Evolutionary conservation across 2,113 vertebrate genomes (phyloP).

Genomic region (Perca schrenkii): DNA sequence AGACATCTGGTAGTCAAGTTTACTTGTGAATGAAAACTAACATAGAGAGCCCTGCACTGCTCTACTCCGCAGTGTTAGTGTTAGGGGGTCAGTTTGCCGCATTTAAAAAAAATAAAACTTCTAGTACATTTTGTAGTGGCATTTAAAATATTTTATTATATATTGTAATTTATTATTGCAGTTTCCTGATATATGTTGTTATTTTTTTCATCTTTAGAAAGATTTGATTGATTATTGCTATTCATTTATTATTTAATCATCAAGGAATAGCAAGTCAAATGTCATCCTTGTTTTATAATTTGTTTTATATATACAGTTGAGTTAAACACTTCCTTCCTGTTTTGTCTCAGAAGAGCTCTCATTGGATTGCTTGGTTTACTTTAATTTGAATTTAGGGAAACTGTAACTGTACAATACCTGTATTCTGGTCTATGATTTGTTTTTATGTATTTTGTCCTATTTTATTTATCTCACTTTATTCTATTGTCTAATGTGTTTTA

Average conservation of each 20-base stretch:
- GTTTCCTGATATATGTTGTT: background rate
- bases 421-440: background rate
- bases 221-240: background rate
- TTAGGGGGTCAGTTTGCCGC: background rate
- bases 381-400: background rate
- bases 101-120: background rate
- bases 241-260: background rate
- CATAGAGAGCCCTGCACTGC: background rate
- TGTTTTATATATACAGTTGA: background rate
- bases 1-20: slow-evolving; percentile 14
- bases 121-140: background rate
- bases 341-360: background rate
- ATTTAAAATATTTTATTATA: background rate
- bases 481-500: background rate
- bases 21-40: slow-evolving; percentile 22
- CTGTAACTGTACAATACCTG: background rate
- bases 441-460: background rate
- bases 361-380: background rate
- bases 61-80: background rate
- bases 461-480: background rate
- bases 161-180: background rate
- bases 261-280: background rate
- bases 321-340: background rate
- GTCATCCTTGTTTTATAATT: background rate
- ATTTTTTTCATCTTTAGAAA: background rate